Evolutionary conservation across 37 sponge, comb jelly and placozoan species (phyloP).

Genomic region (Corticium candelabrum): DNA sequence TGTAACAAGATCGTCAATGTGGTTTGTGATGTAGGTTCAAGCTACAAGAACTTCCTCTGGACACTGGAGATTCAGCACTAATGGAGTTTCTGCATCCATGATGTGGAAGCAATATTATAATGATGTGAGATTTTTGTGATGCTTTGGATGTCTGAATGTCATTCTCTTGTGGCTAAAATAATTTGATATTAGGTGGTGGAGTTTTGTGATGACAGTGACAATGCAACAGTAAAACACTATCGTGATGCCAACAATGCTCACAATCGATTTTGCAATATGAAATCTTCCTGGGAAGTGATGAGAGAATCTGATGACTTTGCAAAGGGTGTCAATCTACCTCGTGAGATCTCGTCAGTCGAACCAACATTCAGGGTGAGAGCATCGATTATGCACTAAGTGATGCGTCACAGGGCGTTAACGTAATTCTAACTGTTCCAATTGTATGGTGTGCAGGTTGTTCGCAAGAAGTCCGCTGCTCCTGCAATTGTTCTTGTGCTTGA

Average conservation of each 20-base stretch:
- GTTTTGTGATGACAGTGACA: conserved; percentile 8
- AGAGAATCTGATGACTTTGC: neutral
- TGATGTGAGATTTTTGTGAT: too few relatives aligned
- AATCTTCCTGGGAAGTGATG: conserved; percentile 7
- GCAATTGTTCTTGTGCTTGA: neutral
- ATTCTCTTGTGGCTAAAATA: too few relatives aligned
- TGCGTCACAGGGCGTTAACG: too few relatives aligned
- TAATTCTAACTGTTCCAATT: too few relatives aligned
- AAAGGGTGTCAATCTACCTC: neutral
- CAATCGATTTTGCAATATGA: conserved; percentile 8
- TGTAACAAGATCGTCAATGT: neutral
- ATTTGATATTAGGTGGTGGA: conserved; percentile 10
- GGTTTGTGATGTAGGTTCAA: neutral
- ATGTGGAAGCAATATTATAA: conserved; percentile 3
- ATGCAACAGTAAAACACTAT: neutral
- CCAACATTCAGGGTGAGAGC: conserved; percentile 1
- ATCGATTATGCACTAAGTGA: too few relatives aligned
- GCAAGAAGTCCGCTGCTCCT: neutral
- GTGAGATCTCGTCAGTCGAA: neutral
- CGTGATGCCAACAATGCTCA: neutral
- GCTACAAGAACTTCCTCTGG: neutral
- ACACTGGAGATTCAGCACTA: neutral
- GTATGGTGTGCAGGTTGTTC: neutral
- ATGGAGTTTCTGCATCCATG: neutral
- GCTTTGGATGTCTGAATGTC: too few relatives aligned